phyloP scores from a whole-genome alignment of 2,113 vertebrate genomes.

The Apaloderma vittatum region DNA sequence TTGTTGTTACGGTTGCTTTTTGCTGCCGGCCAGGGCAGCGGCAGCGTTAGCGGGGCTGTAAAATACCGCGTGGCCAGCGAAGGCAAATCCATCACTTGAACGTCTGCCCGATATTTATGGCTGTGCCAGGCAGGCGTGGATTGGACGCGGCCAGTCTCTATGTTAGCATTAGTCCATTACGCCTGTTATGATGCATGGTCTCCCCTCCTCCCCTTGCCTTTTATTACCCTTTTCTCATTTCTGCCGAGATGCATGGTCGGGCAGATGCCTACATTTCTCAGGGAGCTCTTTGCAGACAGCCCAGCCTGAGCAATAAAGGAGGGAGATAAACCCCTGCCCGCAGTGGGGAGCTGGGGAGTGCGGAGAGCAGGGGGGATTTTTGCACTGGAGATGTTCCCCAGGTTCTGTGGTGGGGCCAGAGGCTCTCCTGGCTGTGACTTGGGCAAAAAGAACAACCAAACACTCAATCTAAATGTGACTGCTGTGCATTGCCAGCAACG shows the following conservation, averaged over 20 bases:
- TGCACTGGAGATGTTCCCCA: accelerated
- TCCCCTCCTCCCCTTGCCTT: background rate
- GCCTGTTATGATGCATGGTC: conserved; percentile 4
- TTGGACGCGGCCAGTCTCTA: conserved; percentile 51
- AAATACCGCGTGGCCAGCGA: background rate
- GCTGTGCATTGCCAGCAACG: background rate
- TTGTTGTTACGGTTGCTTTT: background rate
- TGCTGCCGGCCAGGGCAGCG: background rate
- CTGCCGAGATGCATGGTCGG: conserved; percentile 37
- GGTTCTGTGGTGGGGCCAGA: accelerated
- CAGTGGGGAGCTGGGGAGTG: background rate
- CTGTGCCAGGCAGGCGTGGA: conserved; percentile 19
- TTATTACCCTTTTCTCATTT: conserved; percentile 58
- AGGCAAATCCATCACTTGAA: conserved; percentile 43
- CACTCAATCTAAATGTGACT: accelerated
- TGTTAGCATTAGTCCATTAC: conserved; percentile 51
- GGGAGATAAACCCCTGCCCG: background rate
- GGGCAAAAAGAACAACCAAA: background rate
- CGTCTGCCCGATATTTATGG: conserved; percentile 45
- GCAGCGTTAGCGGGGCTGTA: background rate
- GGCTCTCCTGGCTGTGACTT: background rate
- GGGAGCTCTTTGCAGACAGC: conserved; percentile 60
- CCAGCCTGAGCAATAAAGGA: background rate
- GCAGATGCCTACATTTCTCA: conserved; percentile 45
- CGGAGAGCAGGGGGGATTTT: accelerated